Evolutionary conservation across 2,113 vertebrate species (phyloP), one percentile per base, ranked within the genome.

Genomic region (Urocolius indicus): DNA sequence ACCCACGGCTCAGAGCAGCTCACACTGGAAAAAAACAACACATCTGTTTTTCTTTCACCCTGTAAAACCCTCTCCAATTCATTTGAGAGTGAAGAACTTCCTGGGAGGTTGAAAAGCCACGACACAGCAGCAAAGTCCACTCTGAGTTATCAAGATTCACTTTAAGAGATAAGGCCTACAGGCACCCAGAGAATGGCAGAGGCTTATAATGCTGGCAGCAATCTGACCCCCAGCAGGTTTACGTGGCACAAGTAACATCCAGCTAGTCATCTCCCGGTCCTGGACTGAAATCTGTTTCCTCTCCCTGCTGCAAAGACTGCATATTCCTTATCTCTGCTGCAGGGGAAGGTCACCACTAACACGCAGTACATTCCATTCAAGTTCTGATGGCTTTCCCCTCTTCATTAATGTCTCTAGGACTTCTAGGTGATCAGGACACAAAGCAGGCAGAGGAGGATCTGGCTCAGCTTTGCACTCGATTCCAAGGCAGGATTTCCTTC

Each of bases 151-250:
- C 59, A 71, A 93, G 55, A 77, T 49, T 73, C 78, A 54, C 75
- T 76, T 76, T 46, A 73, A 81, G 79, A 86, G 95, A 96, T 97
- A 97, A 95, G 68, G 52, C 32, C 66, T 49, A 21, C 45, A 55
- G 54, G 49, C n/a, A 5, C 8, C 45, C 4, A 5, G 18, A 79
- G 23, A 74, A 46, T 6, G 16, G 83, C 2, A 69, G 91, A 11
- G 16, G 26, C 89, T 96, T 90, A 84, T 49, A 89, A 77, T 1
- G 1, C 48, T 66, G 63, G 58, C 72, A 95, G 62, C 61, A 87
- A 46, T 51, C 51, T 88, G 61, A 67, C 8, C 29, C n/a, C 63
- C 63, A 54, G 43, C 38, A 77, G 11, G 51, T 43, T 52, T 90
- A 96, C 49, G 68, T 96, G 87, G 79, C 72, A 83, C 79, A 90